Conservation (phyloP, 2,888 invertebrate species). For the Eupithecia abbreviata region DNA sequence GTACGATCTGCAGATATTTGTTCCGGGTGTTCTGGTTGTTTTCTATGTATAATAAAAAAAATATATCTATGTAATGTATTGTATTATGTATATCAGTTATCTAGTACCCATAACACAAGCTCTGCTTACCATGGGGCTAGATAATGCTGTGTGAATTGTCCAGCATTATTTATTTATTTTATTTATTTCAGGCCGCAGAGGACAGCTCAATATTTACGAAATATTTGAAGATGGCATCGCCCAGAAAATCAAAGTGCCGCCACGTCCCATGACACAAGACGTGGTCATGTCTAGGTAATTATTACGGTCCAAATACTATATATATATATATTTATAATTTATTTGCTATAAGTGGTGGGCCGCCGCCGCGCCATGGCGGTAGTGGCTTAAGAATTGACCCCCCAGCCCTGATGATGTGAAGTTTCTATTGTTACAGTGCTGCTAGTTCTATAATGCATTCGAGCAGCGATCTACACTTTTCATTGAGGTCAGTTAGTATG, state of each 20-base stretch:
- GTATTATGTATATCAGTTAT: no score
- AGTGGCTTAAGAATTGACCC: not conserved
- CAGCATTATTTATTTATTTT: no score
- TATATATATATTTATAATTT: no score
- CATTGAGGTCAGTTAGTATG: constrained; percentile 18
- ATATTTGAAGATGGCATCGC: constrained; percentile 1
- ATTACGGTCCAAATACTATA: not conserved
- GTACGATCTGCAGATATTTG: no score
- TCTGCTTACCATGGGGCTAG: no score
- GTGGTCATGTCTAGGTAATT: not conserved
- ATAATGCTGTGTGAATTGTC: no score
- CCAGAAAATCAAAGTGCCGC: constrained; percentile 49
- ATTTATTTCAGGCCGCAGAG: constrained; percentile 27
- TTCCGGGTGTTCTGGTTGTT: no score
- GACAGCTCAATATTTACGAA: constrained; percentile 46
- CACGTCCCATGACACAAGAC: not conserved
- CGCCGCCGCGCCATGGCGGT: no score
- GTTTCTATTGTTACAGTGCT: constrained; percentile 10
- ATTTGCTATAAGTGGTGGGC: no score
- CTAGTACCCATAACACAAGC: no score
- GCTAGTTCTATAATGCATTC: not conserved
- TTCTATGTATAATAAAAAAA: no score
- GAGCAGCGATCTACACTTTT: constrained; percentile 5
- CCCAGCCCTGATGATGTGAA: not conserved
- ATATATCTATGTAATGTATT: no score